Base-by-base conservation (phyloP, 2,797 vertebrate species). In the Sylvilagus floridanus region DNA sequence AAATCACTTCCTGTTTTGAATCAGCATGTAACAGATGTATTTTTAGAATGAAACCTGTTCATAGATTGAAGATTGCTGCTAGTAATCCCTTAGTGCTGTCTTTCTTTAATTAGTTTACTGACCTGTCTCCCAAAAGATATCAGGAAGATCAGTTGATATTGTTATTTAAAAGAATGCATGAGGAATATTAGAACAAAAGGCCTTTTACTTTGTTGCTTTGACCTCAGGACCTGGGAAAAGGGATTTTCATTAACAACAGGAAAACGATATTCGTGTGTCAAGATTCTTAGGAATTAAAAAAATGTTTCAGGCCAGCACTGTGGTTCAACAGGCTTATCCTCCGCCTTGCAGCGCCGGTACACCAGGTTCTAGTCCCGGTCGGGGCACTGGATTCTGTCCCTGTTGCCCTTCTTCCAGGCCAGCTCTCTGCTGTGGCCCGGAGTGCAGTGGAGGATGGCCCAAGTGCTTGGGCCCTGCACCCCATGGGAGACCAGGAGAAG, bases 1-100 rank as follows among this genome's bases (percentile, higher is more conserved):
- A 91, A 88, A 77, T 87, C 2, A 54, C 37, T 93, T 84, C n/a
- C 17, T 14, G 4, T 69, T 88, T 68, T 37, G 90, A 84, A 82
- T n/a, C 37, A 4, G 68, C 26, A n/a, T 11, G 26, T 93, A 62
- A 75, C 69, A 94, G 13, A 28, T 68, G 42, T 50, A 54, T 83
- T 87, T 86, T 28, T 85, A 84, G 62, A 66, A 52, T 94, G 22
- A 92, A 94, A 52, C 73, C 30, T 85, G 37, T 88, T 94, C 32
- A 54, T 72, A n/a, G 93, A 16, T 68, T 96, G 60, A 24, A 24
- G 37, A 65, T 90, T 96, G 28, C 35, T 77, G 63, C 21, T 71
- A 35, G 22, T 87, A 63, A 86, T 84, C 65, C 66, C 76, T 72
- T 94, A 37, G 19, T 92, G 52, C 57, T 75, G 22, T 26, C 10